These are phyloP conservation scores for Gymnocephalus cernua DNA, from an alignment of 2,113 vertebrate species.

Conservation along the genomic window DNA sequence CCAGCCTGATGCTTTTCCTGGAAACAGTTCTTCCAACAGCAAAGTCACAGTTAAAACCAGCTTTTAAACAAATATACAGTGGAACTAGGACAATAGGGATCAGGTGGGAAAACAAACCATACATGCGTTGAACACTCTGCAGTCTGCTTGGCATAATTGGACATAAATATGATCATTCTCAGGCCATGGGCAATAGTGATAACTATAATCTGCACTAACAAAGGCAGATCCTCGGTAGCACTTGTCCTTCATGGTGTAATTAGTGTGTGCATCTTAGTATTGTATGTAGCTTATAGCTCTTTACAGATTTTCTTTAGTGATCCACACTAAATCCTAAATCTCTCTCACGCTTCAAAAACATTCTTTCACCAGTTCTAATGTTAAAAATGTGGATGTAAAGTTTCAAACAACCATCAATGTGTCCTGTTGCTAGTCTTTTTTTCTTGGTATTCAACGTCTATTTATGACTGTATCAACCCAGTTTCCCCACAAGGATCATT, in stretches of 20 bases:
- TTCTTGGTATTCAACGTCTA: neutral
- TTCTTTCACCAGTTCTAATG: neutral
- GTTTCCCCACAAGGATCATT: constrained; percentile 15
- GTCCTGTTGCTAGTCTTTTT: neutral
- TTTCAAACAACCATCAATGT: neutral
- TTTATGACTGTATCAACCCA: constrained; percentile 23
- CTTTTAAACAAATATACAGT: constrained; percentile 61
- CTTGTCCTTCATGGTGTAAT: neutral
- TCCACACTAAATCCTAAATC: too few species aligned
- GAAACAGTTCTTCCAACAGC: constrained; percentile 68
- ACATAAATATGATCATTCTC: neutral
- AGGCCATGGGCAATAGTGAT: neutral
- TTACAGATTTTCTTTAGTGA: neutral
- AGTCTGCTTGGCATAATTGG: neutral
- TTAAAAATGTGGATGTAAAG: neutral
- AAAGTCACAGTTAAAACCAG: constrained; percentile 63
- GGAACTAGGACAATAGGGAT: constrained; percentile 51
- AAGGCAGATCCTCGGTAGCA: neutral
- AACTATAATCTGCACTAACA: neutral
- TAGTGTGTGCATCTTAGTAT: neutral
- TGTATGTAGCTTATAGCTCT: neutral
- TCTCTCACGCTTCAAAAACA: neutral
- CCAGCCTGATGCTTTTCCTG: constrained; percentile 74
- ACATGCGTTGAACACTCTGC: constrained; percentile 1
- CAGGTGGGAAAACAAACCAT: constrained; percentile 37